Base-by-base conservation (phyloP, 1,140 invertebrate genomes). In the Aporrectodea caliginosa region DNA sequence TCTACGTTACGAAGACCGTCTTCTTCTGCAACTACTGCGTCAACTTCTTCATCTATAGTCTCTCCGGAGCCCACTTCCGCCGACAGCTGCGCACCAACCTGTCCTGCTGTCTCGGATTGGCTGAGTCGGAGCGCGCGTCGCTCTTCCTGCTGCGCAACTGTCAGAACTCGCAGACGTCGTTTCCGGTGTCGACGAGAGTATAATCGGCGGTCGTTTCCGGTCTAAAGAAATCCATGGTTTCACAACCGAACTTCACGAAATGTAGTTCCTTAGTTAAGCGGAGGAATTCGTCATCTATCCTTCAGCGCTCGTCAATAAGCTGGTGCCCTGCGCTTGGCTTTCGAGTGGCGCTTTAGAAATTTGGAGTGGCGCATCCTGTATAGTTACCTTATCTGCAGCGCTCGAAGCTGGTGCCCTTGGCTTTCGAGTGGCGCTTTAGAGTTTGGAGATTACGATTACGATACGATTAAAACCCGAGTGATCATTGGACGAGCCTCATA, bases 21-120 rank as follows among this genome's bases (percentile, higher is more conserved):
- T 85, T 85, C 58, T 85, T 84, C 73, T 82, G 83, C 34, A 85
- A 85, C 77, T 85, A 85, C 71, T 85, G 83, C 58, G 80, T 85
- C 1, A 85, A 85, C 69, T 85, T 85, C 75, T 85, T 85, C 78
- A 78, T 85, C 2, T 85, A 85, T 70, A 85, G 84, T 79, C 77
- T 85, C 33, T 84, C 83, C 1, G 84, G 84, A 0, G 82, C 81
- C 0, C 84, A 82, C 69, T 85, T 85, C 75, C 77, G 85, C 1
- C 27, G 27, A 1, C 32, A 77, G 29, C 34, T 77, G 43, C 43
- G 43, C 43, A 74, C 76, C 22, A 27, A 35, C 27, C 22, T 82
- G 16, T 70, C 81, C 68, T 35, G 69, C 31, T 71, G 77, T 27
- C 68, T 58, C 22, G 58, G 68, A 22, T 58, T 22, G 43, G 6